Percentiles rank a stretch among this genome's conserved stretches.
Conservation (phyloP, 1,140 invertebrate species). For the Druon quercuslanigerum region DNA sequence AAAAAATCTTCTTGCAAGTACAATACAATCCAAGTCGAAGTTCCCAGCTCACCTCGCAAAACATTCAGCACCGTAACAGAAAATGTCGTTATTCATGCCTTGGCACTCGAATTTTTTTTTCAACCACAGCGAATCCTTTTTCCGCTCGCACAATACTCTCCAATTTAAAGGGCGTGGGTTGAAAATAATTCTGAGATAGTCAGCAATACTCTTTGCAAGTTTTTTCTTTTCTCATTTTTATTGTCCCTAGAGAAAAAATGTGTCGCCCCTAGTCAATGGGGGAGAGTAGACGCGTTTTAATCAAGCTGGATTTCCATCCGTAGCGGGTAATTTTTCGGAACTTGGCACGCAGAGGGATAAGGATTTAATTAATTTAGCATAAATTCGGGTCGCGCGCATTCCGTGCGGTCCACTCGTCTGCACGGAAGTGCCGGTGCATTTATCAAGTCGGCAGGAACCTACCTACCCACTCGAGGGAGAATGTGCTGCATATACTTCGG, state of each 20-base stretch:
- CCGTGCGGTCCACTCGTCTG: slow-evolving; percentile 46
- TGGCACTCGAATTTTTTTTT: not conserved
- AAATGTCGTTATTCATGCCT: slow-evolving; percentile 17
- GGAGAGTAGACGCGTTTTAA: slow-evolving; percentile 19
- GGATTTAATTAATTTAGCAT: slow-evolving; percentile 51
- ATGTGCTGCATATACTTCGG: slow-evolving; percentile 19
- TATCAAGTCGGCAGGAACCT: slow-evolving; percentile 43
- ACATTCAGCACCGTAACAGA: not conserved
- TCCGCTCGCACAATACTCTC: not conserved
- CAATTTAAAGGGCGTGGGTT: not conserved
- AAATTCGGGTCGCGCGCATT: slow-evolving; percentile 43
- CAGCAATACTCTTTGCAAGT: not conserved
- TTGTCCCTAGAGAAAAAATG: not conserved
- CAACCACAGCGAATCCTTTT: not conserved
- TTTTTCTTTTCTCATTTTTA: not conserved
- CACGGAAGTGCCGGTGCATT: slow-evolving; percentile 46
- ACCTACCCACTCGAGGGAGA: slow-evolving; percentile 8
- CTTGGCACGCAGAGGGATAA: slow-evolving; percentile 38
- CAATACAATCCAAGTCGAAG: not conserved
- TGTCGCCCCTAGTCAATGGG: not conserved
- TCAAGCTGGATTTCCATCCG: slow-evolving; percentile 25
- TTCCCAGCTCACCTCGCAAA: not conserved
- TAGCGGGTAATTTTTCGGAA: slow-evolving; percentile 28
- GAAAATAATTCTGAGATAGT: slow-evolving; percentile 1
- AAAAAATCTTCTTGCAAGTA: no score